Evolutionary conservation across 2,888 invertebrate species (phyloP), one percentile per base, ranked within the genome.

Genomic region (Cephus runcator): DNA sequence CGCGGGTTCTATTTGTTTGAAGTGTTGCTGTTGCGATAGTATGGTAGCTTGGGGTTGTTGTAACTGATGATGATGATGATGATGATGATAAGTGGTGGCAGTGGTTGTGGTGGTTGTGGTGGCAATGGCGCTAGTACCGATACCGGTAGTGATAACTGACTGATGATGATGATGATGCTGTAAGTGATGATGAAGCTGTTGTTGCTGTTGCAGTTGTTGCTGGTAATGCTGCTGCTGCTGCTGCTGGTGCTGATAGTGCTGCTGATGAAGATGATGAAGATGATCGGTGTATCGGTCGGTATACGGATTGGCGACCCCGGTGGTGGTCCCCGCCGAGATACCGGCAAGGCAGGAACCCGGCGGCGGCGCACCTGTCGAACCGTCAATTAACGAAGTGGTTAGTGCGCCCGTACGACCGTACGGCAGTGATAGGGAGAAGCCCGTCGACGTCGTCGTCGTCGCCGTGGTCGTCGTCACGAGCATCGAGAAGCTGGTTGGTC

Each of bases 121-220:
- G 15, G 40, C 40, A 15, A 40, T 34, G 34, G 12, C 34, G 23
- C 30, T 76, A 23, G 56, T 76, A 76, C 77, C 69, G 68, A 69
- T 40, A 76, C 69, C 71, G 71, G 73, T 69, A 15, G 40, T 69
- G 77, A 80, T 78, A 81, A 80, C 77, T 83, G 40, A 40, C 40
- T 40, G 40, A 73, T 84, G 87, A 74, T 83, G 87, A 76, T 83
- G 86, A 40, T 87, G 85, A 71, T 84, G 86, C 90, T 93, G 91
- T 91, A 93, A 93, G 84, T 85, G 87, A 71, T 86, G 87, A 79
- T 85, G 85, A 77, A 83, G 85, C 89, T 92, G 93, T 90, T 93
- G 82, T 92, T 91, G 93, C 89, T 90, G 93, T 92, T 90, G 92
- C 90, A 92, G 93, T 92, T 92, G 92, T 30, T 77, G 82, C 71